Evolutionary conservation across 2,888 invertebrate species (phyloP).

Genomic region (Diarsia mendica): DNA sequence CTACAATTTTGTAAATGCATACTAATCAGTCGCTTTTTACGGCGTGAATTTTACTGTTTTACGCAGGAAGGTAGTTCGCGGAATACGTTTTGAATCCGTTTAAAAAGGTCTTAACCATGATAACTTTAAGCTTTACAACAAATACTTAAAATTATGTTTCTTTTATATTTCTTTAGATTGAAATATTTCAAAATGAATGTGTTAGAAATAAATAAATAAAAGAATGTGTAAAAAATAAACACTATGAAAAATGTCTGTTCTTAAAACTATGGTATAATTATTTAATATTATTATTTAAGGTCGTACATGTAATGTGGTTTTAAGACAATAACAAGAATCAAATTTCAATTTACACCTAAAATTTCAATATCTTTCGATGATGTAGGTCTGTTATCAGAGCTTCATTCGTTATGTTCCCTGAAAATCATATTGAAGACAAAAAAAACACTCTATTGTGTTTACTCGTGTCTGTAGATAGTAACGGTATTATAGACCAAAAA

Average conservation of each 20-base stretch:
- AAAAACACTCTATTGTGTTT: background rate
- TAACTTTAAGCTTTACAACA: background rate
- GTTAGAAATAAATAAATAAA: too few species aligned
- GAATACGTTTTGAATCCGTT: background rate
- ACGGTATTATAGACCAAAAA: background rate
- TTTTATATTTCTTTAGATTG: too few species aligned
- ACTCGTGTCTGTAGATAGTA: background rate
- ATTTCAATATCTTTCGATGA: background rate
- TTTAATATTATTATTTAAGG: too few species aligned
- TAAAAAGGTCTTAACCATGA: background rate
- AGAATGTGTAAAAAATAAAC: too few species aligned
- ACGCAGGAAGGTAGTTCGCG: background rate
- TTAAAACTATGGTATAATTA: background rate
- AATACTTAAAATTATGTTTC: background rate
- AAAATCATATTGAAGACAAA: background rate
- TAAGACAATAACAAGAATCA: background rate
- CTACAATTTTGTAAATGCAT: background rate
- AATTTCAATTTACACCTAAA: background rate
- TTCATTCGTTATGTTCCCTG: background rate
- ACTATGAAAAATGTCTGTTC: background rate
- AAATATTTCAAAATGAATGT: too few species aligned
- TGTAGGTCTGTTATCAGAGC: background rate
- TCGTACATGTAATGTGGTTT: too few species aligned
- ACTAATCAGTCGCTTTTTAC: constrained; percentile 3
- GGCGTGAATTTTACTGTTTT: background rate